These are phyloP conservation scores for Myotis davidii DNA, from an alignment of 2,113 vertebrate species.

Conservation along the genomic window DNA sequence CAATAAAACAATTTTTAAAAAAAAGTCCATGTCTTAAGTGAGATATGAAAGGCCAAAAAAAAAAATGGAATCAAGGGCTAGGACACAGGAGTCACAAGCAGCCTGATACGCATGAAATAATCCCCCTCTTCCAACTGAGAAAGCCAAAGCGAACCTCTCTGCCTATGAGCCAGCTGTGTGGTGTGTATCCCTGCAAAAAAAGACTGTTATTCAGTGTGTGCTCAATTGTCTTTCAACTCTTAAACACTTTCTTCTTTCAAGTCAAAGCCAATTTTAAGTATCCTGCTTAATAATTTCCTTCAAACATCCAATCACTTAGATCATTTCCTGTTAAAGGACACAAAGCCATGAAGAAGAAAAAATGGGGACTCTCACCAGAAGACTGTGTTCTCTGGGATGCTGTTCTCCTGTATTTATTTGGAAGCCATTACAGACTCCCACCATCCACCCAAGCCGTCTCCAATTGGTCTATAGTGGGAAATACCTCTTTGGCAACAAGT, in stretches of 20 bases:
- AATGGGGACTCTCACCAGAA: background rate
- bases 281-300: constrained; percentile 64
- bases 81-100: background rate
- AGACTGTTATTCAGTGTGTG: too few relatives aligned
- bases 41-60: too few relatives aligned
- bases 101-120: background rate
- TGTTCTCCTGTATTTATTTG: background rate
- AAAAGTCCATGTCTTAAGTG: too few relatives aligned
- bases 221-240: background rate
- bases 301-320: constrained; percentile 46
- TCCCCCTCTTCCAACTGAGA: background rate
- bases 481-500: constrained; percentile 10
- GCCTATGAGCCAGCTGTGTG: background rate
- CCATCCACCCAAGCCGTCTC: background rate
- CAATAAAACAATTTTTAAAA: too few relatives aligned
- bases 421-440: background rate
- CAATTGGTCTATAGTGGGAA: background rate
- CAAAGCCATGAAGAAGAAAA: background rate
- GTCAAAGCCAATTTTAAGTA: constrained; percentile 19
- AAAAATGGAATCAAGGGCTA: background rate
- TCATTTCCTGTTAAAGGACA: constrained; percentile 58
- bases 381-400: background rate
- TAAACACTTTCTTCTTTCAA: constrained; percentile 25
- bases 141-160: background rate
- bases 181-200: background rate